Evolutionary conservation across 2,797 vertebrate genomes (phyloP).

Genomic region (Nyctibius grandis): DNA sequence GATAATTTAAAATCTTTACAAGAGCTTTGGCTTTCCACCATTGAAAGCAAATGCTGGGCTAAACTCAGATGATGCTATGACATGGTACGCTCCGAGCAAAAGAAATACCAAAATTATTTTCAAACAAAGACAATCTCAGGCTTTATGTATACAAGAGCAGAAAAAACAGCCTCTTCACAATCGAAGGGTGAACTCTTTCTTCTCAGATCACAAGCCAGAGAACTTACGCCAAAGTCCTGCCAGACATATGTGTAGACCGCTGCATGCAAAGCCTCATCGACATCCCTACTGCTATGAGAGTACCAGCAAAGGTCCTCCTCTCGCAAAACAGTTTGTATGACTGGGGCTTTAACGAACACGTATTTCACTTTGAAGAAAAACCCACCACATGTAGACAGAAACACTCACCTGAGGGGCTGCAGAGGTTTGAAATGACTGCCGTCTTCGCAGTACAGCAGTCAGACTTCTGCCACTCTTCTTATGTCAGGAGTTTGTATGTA

Average conservation of each 20-base stretch:
- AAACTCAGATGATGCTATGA: neutral
- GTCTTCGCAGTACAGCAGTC: neutral
- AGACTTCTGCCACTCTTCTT: neutral
- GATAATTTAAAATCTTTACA: neutral
- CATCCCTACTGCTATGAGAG: neutral
- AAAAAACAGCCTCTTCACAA: neutral
- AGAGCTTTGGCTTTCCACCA: conserved; percentile 22
- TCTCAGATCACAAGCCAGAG: neutral
- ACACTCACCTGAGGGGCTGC: neutral
- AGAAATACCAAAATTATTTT: neutral
- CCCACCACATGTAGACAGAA: neutral
- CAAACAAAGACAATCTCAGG: neutral
- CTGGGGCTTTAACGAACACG: neutral
- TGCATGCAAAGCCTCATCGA: neutral
- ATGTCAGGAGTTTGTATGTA: neutral
- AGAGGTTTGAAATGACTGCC: neutral
- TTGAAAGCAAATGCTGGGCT: neutral
- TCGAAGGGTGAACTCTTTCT: neutral
- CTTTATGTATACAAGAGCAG: neutral
- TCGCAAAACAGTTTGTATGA: neutral
- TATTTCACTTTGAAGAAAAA: neutral
- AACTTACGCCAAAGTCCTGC: neutral
- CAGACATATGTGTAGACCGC: neutral
- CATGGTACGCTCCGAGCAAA: neutral
- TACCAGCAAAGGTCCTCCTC: neutral